A percentile compares a stretch with the other conserved stretches of the same genome.
Evolutionary conservation across 2,797 vertebrate genomes (phyloP).

Genomic region (Hoplostethus mediterraneus): DNA sequence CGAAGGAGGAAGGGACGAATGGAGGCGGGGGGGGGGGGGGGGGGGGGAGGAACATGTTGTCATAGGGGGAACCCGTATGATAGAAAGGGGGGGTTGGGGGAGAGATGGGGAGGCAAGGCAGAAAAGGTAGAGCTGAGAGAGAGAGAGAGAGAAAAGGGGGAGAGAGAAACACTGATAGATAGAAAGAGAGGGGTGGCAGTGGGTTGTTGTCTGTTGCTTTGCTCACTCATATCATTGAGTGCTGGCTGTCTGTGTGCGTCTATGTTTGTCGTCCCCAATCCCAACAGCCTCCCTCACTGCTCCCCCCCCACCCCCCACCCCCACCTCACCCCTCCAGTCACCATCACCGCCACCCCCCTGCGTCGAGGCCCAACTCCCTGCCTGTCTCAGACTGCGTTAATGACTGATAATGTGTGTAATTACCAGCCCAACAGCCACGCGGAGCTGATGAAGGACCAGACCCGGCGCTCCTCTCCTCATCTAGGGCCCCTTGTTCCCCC

Average conservation of each 20-base stretch:
- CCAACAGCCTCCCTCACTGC: slow-evolving; percentile 6
- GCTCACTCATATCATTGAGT: slow-evolving; percentile 5
- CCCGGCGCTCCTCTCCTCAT: slow-evolving; percentile 59
- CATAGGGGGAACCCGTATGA: slow-evolving; percentile 53
- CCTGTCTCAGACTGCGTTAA: slow-evolving; percentile 73
- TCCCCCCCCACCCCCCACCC: neutral
- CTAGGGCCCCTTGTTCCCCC: slow-evolving; percentile 68
- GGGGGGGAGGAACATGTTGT: slow-evolving; percentile 38
- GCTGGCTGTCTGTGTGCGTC: slow-evolving; percentile 10
- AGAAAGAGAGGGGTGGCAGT: too few species aligned
- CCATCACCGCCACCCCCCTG: neutral
- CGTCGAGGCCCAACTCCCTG: slow-evolving; percentile 35
- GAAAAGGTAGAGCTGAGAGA: slow-evolving; percentile 30
- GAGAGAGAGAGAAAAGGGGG: slow-evolving; percentile 23
- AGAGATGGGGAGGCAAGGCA: slow-evolving; percentile 29
- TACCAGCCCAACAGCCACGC: slow-evolving; percentile 69
- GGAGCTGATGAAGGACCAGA: slow-evolving; percentile 72
- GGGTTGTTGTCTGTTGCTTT: too few species aligned
- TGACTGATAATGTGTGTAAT: slow-evolving; percentile 84
- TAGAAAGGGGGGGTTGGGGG: slow-evolving; percentile 43
- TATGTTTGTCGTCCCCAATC: slow-evolving; percentile 4
- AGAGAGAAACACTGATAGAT: slow-evolving; percentile 9
- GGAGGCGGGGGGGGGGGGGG: slow-evolving; percentile 18
- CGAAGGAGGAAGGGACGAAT: slow-evolving; percentile 42
- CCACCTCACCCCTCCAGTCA: neutral